phyloP scores from a whole-genome alignment of 2,113 vertebrate genomes.

The Dasyurus viverrinus region DNA sequence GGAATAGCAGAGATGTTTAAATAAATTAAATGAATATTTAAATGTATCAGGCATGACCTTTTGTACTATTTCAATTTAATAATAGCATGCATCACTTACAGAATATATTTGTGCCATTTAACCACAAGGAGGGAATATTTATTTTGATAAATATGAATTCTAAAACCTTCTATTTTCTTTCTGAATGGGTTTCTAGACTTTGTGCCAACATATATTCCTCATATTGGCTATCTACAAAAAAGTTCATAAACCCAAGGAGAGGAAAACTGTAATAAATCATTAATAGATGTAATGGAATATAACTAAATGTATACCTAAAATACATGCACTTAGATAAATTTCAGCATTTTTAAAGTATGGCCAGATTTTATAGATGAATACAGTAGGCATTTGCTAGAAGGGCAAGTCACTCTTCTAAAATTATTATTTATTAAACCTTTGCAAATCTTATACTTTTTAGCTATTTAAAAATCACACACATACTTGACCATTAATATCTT shows the following conservation, averaged over 20 bases:
- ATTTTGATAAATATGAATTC: slow-evolving; percentile 21
- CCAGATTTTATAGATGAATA: slow-evolving; percentile 41
- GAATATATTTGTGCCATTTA: slow-evolving; percentile 28
- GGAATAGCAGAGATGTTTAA: slow-evolving; percentile 45
- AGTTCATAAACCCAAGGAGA: slow-evolving; percentile 3
- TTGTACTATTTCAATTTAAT: slow-evolving; percentile 17
- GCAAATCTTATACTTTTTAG: slow-evolving; percentile 58
- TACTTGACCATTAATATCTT: slow-evolving; percentile 42
- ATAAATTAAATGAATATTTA: not conserved
- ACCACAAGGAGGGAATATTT: slow-evolving; percentile 15
- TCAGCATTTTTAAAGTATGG: slow-evolving; percentile 16
- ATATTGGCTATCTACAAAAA: slow-evolving; percentile 55
- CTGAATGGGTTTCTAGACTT: slow-evolving; percentile 17
- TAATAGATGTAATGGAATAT: slow-evolving; percentile 40
- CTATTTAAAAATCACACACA: slow-evolving; percentile 65
- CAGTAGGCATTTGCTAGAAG: slow-evolving; percentile 21
- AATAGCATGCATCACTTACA: not conserved
- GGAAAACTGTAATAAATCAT: slow-evolving; percentile 19
- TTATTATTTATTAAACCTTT: slow-evolving; percentile 67
- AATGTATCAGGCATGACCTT: slow-evolving; percentile 1
- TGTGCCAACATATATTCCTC: slow-evolving; percentile 50
- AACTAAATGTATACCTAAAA: slow-evolving; percentile 32
- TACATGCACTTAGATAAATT: slow-evolving; percentile 13
- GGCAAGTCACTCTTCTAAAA: slow-evolving; percentile 48
- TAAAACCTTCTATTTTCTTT: slow-evolving; percentile 44